Evolutionary conservation across 30 jellyfish, hydroid and myxozoan species (phyloP), one percentile per base, ranked within the genome.

Genomic region (Mastigias papua): DNA sequence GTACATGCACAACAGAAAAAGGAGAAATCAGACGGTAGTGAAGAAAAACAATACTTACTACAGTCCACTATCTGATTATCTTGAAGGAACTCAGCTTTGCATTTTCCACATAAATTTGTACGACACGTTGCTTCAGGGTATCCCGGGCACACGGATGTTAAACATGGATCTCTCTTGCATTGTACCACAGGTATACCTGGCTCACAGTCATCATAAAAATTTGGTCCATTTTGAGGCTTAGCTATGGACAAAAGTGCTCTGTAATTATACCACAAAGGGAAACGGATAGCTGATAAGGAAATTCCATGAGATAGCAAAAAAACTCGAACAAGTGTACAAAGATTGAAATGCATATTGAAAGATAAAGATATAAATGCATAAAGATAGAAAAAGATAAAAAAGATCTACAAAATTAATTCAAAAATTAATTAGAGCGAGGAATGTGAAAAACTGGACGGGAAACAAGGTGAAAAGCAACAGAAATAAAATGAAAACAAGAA

Each of bases 71-170:
- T 20, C 78, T 34, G 60, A 49, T 84, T 90, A 1, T 79, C 80
- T 33, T 66, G 83, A 20, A 49, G 8, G 76, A 77, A 92, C 30
- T 76, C 98, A 0, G 98, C 98, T 9, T 54, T 85, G 85, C 98
- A 92, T 19, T 25, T 60, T 28, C 96, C 96, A 48, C 98, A 92
- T 22, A 85, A 54, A 37, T 92, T 84, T 10, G 84, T 84, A 1
- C 91, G 83, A 64, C 98, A 92, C 25, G 33, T 78, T 11, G 98
- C 98, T 31, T 69, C 93, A 5, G 96, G 96, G 46, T 69, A 80
- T 22, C 78, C 88, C 16, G 86, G 71, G 63, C 98, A 92, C 17
- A 32, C 84, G 8, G 98, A 46, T n/a, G 58, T 69, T 73, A 61
- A 29, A 64, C 98, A 92, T 9, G 98, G 96, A 27, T 90, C 84